Evolutionary conservation across 37 sponge, comb jelly and placozoan genomes (phyloP), one percentile per base, ranked within the genome.

Genomic region (Spongia lamella): DNA sequence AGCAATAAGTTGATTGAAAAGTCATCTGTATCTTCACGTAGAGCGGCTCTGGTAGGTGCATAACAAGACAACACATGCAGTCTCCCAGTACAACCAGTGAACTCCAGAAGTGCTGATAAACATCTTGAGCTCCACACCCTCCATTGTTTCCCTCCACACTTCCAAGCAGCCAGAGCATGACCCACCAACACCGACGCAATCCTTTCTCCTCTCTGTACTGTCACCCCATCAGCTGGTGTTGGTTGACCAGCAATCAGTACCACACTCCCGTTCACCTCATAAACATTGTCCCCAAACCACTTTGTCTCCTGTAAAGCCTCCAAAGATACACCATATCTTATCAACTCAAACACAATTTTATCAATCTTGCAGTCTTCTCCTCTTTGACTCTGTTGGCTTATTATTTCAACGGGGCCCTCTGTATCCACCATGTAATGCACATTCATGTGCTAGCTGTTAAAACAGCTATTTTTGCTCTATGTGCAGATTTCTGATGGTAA

Each of bases 101-200:
- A 35, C 49, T 63, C 22, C 32, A 76, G 24, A 7, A 27, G 54
- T 22, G 63, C 72, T 36, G 63, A 29, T 21, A 27, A 76, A 21
- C 19, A 76, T 65, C 7, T 76, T 49, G 35, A 76, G 24, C 68
- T 68, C 80, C 79, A 79, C 15, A 80, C 86, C 34, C 54, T 83
- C 83, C 83, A 83, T 61, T 72, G 32, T 11, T 39, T 50, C 4
- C 82, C 82, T 3, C 73, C 73, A 37, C 38, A 56, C 56, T 40
- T 13, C 73, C 82, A 81, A 3, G 82, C 82, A n/a, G 25, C 38
- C 51, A 81, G 30, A 21, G 73, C 82, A 14, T 9, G 61, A 29
- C 39, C 27, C 56, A 7, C 13, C 1, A 79, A 61, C 26, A 68
- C 71, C 33, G 15, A 9, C 2, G 80, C 80, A 32, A 79, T 70